Base-by-base conservation (phyloP, 1,140 invertebrate species). In the Neelides sp. region DNA sequence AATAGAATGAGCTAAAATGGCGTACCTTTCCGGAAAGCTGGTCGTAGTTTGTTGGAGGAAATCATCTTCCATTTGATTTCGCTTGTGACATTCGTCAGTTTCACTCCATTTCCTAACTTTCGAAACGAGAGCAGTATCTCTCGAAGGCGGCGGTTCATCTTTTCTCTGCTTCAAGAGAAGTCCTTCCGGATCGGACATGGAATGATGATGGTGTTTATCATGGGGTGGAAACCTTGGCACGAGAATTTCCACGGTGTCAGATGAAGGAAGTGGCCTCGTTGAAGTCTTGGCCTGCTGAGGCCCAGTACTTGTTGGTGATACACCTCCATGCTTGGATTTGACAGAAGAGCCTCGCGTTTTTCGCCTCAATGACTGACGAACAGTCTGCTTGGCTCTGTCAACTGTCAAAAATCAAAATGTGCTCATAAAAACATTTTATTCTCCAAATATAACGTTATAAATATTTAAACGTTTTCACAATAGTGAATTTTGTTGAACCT, bases 381-480 rank as follows among this genome's bases (percentile, higher is more conserved):
- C 79, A 27, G 77, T 79, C 59, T 77, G 77, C 55, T 77, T 68
- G 32, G 78, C 78, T 61, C 78, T 71, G 66, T 78, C 76, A 66
- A 82, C 79, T 81, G 68, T 39, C 66, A 64, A 57, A 59, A 61
- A 34, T 32, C 7, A n/a, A n/a, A n/a, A n/a, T n/a, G n/a, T n/a
- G n/a, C n/a, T n/a, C n/a, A n/a, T n/a, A n/a, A n/a, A n/a, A n/a
- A n/a, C n/a, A n/a, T n/a, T n/a, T n/a, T n/a, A n/a, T n/a, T n/a
- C n/a, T n/a, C n/a, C n/a, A n/a, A n/a, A n/a, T n/a, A n/a, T n/a
- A n/a, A n/a, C n/a, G n/a, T n/a, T n/a, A n/a, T n/a, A n/a, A n/a
- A n/a, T n/a, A n/a, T n/a, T n/a, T n/a, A n/a, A n/a, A n/a, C n/a
- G n/a, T n/a, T n/a, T n/a, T n/a, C n/a, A n/a, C n/a, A n/a, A n/a